Evolutionary conservation across 2,797 vertebrate species (phyloP).

Genomic region (Ambastaia sidthimunki): DNA sequence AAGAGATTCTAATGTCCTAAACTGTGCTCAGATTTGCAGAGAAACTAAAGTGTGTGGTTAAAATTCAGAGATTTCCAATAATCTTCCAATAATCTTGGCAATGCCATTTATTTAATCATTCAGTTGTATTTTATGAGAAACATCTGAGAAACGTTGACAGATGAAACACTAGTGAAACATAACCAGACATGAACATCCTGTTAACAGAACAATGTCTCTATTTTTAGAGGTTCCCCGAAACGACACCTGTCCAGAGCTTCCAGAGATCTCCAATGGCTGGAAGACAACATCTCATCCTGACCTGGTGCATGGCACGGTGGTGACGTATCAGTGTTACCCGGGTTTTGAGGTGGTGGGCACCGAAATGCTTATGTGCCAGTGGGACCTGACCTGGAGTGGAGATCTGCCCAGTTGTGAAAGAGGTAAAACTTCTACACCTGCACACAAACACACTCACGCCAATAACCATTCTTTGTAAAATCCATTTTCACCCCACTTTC

Average conservation of each 20-base stretch:
- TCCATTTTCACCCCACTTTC: slow-evolving; percentile 43
- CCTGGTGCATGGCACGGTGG: slow-evolving; percentile 91
- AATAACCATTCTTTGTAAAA: slow-evolving; percentile 35
- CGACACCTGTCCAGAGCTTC: slow-evolving; percentile 93
- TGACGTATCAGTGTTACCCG: slow-evolving; percentile 95
- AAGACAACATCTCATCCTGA: slow-evolving; percentile 92
- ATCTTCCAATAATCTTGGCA: too few species aligned
- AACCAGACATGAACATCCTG: too few species aligned
- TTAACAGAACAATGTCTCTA: too few species aligned
- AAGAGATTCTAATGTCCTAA: background rate
- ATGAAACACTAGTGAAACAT: too few species aligned
- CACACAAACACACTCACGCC: background rate
- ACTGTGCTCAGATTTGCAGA: background rate
- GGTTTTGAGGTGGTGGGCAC: slow-evolving; percentile 88
- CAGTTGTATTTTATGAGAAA: too few species aligned
- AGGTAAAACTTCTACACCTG: slow-evolving; percentile 73
- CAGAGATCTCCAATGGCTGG: slow-evolving; percentile 93
- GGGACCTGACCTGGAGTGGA: slow-evolving; percentile 95
- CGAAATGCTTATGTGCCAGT: slow-evolving; percentile 94
- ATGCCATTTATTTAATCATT: too few species aligned
- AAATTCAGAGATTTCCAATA: background rate
- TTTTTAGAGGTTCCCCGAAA: slow-evolving; percentile 90
- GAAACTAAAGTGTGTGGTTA: background rate
- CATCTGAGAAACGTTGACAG: too few species aligned
- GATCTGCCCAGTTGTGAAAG: slow-evolving; percentile 90